Evolutionary conservation across 2,888 invertebrate species (phyloP).

Genomic region (Auanema freiburgensis): DNA sequence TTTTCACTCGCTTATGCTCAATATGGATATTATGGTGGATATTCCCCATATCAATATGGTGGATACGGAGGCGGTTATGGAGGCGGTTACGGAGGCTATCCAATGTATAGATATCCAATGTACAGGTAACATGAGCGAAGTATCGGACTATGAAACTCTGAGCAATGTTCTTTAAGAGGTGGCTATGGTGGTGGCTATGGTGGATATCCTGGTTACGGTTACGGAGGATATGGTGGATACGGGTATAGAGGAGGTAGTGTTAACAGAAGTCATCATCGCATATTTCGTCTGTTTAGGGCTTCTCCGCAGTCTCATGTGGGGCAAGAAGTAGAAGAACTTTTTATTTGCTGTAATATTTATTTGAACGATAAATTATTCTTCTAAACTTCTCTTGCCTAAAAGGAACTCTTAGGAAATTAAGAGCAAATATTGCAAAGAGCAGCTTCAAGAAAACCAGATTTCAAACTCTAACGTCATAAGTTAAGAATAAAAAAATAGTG

Average conservation of each 20-base stretch:
- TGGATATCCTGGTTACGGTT: slow-evolving; percentile 3
- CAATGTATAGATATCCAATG: background rate
- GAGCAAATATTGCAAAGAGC: background rate
- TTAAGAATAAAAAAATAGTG: too few relatives aligned
- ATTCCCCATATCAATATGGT: background rate
- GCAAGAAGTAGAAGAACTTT: background rate
- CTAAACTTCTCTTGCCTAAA: background rate
- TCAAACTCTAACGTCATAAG: too few relatives aligned
- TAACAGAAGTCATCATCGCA: too few relatives aligned
- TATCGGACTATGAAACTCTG: background rate
- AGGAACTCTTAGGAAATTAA: background rate
- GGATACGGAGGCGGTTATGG: slow-evolving; percentile 11
- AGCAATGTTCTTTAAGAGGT: background rate
- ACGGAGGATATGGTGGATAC: slow-evolving; percentile 6
- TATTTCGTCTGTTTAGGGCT: too few relatives aligned
- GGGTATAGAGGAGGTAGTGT: slow-evolving; percentile 10
- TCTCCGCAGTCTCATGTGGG: too few relatives aligned
- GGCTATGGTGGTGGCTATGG: slow-evolving; percentile 2
- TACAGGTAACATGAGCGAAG: background rate
- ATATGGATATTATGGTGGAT: slow-evolving; percentile 10
- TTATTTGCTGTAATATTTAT: background rate
- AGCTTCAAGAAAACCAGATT: slow-evolving; percentile 5
- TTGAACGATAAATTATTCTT: slow-evolving; percentile 1
- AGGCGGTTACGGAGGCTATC: slow-evolving; percentile 3
- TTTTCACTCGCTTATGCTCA: too few relatives aligned